phyloP scores from a whole-genome alignment of 2,113 vertebrate genomes.

The Oostethus manadensis region DNA sequence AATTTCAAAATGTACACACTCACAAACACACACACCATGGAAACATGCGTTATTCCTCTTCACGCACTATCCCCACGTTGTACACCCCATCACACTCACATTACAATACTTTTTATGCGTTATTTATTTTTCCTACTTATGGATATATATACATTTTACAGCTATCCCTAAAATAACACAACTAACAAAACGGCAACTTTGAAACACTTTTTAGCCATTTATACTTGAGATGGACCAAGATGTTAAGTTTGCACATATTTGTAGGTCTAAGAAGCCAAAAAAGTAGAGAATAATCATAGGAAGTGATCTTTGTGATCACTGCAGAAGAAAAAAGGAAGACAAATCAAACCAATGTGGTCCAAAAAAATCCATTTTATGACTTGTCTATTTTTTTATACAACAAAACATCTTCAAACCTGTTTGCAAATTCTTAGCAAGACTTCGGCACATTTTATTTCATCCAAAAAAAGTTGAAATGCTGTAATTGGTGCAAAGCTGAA shows the following conservation, averaged over 20 bases:
- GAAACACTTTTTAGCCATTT: constrained; percentile 52
- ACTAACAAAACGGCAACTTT: constrained; percentile 44
- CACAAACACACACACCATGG: constrained; percentile 27
- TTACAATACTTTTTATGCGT: constrained; percentile 14
- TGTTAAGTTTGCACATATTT: constrained; percentile 72
- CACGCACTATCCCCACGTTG: constrained; percentile 45
- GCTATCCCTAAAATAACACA: constrained; percentile 52
- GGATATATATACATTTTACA: constrained; percentile 43
- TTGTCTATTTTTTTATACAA: constrained; percentile 58
- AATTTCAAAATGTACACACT: constrained; percentile 53
- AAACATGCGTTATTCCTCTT: constrained; percentile 48
- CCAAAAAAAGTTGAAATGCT: constrained; percentile 45
- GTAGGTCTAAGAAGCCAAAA: constrained; percentile 65
- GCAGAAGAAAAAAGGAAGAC: constrained; percentile 19
- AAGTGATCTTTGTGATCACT: constrained; percentile 8
- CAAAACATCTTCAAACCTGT: constrained; percentile 12
- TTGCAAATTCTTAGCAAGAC: constrained; percentile 41
- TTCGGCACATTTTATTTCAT: constrained; percentile 52
- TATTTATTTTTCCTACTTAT: constrained; percentile 31
- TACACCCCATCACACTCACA: constrained; percentile 12
- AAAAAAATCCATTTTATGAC: constrained; percentile 35
- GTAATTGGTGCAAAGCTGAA: constrained; percentile 23
- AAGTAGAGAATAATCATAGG: constrained; percentile 20
- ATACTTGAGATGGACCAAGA: constrained; percentile 72
- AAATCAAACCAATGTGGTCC: constrained; percentile 44